Percentiles rank a stretch among this genome's conserved stretches.
These are phyloP conservation scores for Pseudochirops cupreus DNA, from an alignment of 2,797 vertebrate species.

Conservation along the genomic window DNA sequence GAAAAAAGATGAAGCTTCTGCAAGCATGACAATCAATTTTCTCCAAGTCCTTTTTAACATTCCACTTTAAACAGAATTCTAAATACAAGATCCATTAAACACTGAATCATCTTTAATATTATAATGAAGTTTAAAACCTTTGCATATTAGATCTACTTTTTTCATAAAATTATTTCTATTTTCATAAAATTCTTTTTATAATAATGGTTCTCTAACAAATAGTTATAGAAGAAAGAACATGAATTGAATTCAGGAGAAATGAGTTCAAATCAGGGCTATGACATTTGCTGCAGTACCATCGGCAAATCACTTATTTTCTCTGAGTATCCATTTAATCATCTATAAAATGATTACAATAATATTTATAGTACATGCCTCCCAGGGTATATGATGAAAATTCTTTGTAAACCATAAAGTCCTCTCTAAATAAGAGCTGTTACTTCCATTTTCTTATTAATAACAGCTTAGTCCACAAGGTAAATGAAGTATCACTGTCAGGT, in stretches of 20 bases:
- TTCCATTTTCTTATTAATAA: neutral
- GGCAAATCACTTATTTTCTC: neutral
- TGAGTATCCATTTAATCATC: neutral
- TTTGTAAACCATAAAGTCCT: neutral
- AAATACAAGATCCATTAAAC: neutral
- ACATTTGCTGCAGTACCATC: neutral
- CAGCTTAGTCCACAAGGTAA: neutral
- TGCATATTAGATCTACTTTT: neutral
- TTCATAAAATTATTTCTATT: neutral
- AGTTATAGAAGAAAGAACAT: neutral
- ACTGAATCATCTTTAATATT: neutral
- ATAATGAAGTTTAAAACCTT: neutral
- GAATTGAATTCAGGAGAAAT: neutral
- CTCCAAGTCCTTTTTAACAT: neutral
- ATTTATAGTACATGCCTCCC: neutral
- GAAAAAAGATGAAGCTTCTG: neutral
- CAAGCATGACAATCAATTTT: neutral
- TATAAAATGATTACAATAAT: neutral
- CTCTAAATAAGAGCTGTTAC: neutral
- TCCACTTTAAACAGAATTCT: neutral
- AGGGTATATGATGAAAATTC: neutral
- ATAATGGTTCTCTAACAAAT: neutral
- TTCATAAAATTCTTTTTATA: neutral
- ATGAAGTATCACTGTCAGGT: neutral
- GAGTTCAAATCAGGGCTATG: neutral